Base-by-base conservation (phyloP, 2,797 vertebrate genomes). In the Falco novaeseelandiae region DNA sequence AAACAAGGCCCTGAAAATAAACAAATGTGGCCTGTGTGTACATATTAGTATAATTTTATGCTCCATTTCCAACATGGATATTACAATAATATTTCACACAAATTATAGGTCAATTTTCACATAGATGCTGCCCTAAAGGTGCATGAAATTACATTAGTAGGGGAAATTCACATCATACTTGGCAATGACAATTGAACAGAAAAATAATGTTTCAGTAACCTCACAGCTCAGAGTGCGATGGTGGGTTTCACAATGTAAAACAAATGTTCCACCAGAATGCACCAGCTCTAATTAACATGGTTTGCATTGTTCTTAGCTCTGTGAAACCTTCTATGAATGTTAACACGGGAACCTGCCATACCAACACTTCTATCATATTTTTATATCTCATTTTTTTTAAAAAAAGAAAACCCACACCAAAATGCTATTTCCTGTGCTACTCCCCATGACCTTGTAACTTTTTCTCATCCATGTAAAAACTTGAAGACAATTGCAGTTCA, bases 81-180 rank as follows among this genome's bases (percentile, higher is more conserved):
- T 95, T 90, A 86, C 91, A 95, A 71, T 65, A 95, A 85, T 86
- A 95, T 95, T 86, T 94, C 85, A 91, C 51, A 72, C n/a, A 88
- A 95, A 93, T 93, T 88, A 90, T 54, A 83, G 76, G 91, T 90
- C 72, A 93, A 36, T 95, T 96, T 95, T 81, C 91, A 61, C 61
- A 91, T 65, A 95, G 72, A 86, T 58, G 49, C 34, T 97, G 76
- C 89, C 93, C 69, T 88, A 88, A 96, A 97, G 79, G 82, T 94
- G 54, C 79, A 69, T 83, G 65, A 91, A 95, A 93, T 91, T 87
- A 48, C 72, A 92, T 81, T 94, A 91, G 46, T 32, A 91, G 32
- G 46, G 26, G 54, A 76, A 90, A 95, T 81, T 77, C 46, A 48
- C 38, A 76, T 92, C 46, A 54, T 30, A 40, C 13, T 88, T 94